Conservation (phyloP, 2,888 invertebrate genomes). For the Dorcus hopei region DNA sequence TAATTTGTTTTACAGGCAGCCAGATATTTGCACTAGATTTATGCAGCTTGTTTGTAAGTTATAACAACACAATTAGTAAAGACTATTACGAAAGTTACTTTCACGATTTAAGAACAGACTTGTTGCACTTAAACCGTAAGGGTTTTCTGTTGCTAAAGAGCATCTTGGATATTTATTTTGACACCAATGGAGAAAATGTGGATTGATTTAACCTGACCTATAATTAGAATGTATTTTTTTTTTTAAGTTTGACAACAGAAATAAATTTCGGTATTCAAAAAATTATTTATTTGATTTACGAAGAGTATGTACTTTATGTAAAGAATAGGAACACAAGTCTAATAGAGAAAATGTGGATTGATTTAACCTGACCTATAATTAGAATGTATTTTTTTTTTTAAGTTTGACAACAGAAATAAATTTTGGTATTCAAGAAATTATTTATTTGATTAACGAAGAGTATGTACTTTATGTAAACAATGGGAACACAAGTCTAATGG, state of each 20-base stretch:
- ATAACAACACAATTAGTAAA: constrained; percentile 4
- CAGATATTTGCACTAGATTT: constrained; percentile 11
- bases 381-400: too few relatives aligned
- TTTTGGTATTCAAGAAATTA: not conserved
- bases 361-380: too few relatives aligned
- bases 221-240: too few relatives aligned
- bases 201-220: too few relatives aligned
- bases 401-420: not conserved
- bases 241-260: not conserved
- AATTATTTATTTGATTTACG: not conserved
- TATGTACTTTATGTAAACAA: constrained; percentile 9
- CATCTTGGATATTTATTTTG: not conserved
- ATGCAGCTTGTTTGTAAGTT: constrained; percentile 11
- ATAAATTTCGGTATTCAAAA: not conserved
- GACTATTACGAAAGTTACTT: constrained; percentile 9
- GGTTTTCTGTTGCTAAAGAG: not conserved
- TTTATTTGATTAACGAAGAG: not conserved
- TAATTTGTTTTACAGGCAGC: too few relatives aligned
- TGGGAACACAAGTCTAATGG: constrained; percentile 59
- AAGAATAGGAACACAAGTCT: constrained; percentile 33
- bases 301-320: constrained; percentile 8
- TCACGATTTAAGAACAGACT: not conserved
- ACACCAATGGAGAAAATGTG: not conserved
- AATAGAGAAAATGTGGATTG: not conserved
- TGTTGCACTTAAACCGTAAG: not conserved